Evolutionary conservation across 30 jellyfish, hydroid and myxozoan genomes (phyloP).

Genomic region (Mastigias papua): DNA sequence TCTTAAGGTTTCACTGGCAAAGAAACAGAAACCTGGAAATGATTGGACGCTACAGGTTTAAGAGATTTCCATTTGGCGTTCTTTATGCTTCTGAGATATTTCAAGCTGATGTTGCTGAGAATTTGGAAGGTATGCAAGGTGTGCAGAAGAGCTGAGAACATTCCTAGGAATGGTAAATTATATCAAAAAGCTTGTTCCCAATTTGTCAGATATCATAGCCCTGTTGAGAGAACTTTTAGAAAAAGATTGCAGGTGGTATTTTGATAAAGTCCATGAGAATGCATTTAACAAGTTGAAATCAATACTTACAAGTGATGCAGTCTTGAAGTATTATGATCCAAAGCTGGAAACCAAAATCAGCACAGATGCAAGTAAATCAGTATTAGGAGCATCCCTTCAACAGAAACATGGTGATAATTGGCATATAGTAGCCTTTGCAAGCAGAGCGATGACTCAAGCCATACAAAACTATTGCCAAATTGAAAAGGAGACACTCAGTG

Average conservation of each 20-base stretch:
- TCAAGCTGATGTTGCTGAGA: slow-evolving; percentile 37
- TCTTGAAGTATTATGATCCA: slow-evolving; percentile 37
- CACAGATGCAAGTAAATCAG: slow-evolving; percentile 40
- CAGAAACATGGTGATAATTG: slow-evolving; percentile 41
- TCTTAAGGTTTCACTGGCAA: too few species aligned
- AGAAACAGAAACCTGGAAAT: too few species aligned
- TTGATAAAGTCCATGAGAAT: too few species aligned
- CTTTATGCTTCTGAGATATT: slow-evolving; percentile 16
- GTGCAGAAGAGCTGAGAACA: slow-evolving; percentile 46
- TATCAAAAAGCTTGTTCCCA: background rate
- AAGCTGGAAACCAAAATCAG: slow-evolving; percentile 9
- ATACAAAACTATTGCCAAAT: slow-evolving; percentile 49
- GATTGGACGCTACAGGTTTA: slow-evolving; percentile 44
- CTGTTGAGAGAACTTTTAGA: background rate
- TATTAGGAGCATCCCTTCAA: slow-evolving; percentile 50
- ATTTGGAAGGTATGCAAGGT: background rate
- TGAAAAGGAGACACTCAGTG: slow-evolving; percentile 61
- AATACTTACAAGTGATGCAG: slow-evolving; percentile 34
- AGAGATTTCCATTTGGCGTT: slow-evolving; percentile 45
- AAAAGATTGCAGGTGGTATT: background rate
- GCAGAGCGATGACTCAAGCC: slow-evolving; percentile 39
- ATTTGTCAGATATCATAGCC: background rate
- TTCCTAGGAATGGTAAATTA: slow-evolving; percentile 11
- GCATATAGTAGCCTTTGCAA: slow-evolving; percentile 28
- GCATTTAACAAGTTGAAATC: slow-evolving; percentile 30